These are phyloP conservation scores for Onchidella celtica DNA, from an alignment of 2,888 invertebrate species.

Conservation along the genomic window DNA sequence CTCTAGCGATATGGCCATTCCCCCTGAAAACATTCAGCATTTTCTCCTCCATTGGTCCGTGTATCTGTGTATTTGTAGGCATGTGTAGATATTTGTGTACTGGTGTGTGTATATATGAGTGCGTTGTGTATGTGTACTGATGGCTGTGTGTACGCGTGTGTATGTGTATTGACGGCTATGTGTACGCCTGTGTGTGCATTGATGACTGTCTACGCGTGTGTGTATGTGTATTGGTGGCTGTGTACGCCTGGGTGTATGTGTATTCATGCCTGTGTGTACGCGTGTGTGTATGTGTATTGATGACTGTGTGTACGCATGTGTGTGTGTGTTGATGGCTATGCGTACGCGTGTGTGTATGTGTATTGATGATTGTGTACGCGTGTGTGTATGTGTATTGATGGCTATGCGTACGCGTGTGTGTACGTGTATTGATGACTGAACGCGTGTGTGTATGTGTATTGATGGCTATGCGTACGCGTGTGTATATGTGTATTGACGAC, in stretches of 20 bases:
- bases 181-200: not conserved
- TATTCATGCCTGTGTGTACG: not conserved
- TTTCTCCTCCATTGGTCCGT: not conserved
- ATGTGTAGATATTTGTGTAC: not conserved
- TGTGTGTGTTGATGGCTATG: not conserved
- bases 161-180: not conserved
- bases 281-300: not conserved
- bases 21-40: too few species aligned
- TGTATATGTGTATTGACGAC: conserved; percentile 12
- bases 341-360: not conserved
- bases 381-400: not conserved
- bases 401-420: not conserved
- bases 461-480: conserved; percentile 13
- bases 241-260: not conserved
- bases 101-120: not conserved
- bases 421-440: conserved; percentile 5
- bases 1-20: too few species aligned
- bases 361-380: not conserved
- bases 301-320: not conserved
- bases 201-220: not conserved
- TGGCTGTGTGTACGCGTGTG: not conserved
- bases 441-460: conserved; percentile 26
- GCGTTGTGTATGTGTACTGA: not conserved
- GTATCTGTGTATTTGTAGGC: not conserved
- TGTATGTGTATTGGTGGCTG: not conserved